Conservation (phyloP, 2,888 invertebrate species). For the Arge pagana region DNA sequence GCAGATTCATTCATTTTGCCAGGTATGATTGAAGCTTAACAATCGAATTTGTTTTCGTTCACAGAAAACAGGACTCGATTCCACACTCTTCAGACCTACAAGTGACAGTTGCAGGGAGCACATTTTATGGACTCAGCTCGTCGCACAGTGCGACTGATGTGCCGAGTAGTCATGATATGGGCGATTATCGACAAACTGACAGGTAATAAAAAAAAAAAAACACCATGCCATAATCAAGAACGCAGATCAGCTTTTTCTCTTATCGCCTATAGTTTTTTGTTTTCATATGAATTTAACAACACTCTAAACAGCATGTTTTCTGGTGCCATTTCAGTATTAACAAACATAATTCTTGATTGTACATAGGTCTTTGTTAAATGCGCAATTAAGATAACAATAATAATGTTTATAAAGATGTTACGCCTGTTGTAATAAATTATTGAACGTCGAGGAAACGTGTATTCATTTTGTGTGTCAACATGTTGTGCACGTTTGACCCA, state of each 20-base stretch:
- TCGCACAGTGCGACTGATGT: constrained; percentile 50
- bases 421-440: constrained; percentile 35
- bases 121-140: constrained; percentile 49
- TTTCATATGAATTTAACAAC: constrained; percentile 5
- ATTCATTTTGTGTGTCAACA: constrained; percentile 36
- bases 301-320: constrained; percentile 11
- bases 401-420: constrained; percentile 29
- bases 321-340: constrained; percentile 24
- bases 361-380: constrained; percentile 8
- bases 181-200: constrained; percentile 51
- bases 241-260: constrained; percentile 4
- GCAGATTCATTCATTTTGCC: too few species aligned
- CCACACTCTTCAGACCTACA: constrained; percentile 48
- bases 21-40: not conserved
- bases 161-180: constrained; percentile 47
- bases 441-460: constrained; percentile 33
- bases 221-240: not conserved
- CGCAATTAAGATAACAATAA: constrained; percentile 23
- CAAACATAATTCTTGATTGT: constrained; percentile 16
- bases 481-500: constrained; percentile 34
- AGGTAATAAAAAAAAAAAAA: constrained; percentile 37
- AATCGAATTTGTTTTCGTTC: not conserved
- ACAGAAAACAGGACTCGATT: constrained; percentile 44
- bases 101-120: constrained; percentile 52
- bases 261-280: constrained; percentile 14